Base-by-base conservation (phyloP, 2,888 invertebrate genomes). In the Nycteola revayana region DNA sequence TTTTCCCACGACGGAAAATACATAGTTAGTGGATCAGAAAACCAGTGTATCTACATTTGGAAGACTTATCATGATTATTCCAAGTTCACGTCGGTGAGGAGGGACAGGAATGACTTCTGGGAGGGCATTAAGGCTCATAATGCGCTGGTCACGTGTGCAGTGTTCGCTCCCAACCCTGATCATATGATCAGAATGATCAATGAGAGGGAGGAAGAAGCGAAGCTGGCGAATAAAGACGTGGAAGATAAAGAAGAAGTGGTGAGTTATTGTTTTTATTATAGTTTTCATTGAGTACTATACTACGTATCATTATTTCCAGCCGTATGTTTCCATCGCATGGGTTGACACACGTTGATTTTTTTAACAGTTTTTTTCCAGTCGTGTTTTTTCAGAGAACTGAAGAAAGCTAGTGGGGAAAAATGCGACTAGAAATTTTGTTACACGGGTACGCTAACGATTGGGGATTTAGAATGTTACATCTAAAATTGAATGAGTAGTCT, bases 1-100 rank as follows among this genome's bases (percentile, higher is more conserved):
- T 98, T 99, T 67, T 98, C 98, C 52, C 98, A 98, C 60, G 98
- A 98, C 66, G 99, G 98, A 0, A 97, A 97, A 67, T 98, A 98
- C 75, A 97, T 99, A 27, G 94, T 98, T 0, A 97, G 98, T 69
- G 99, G 99, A 0, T 98, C 98, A 0, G 98, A 99, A 69, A 98
- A 99, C 84, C 95, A 97, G 66, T 98, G 97, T 78, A 96, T 99
- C 55, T 99, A 98, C 72, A 95, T 99, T 34, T 99, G 99, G 99
- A 96, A 97, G 82, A 98, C 98, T 0, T 95, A 96, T 75, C 97
- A 98, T 65, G 98, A 98, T 68, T 97, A 97, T 73, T 94, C 97
- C 1, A 98, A 98, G 84, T 96, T 98, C 67, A 95, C 96, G 14
- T 97, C 97, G 8, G 93, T 93, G 32, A 90, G 99, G 29, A 90